Conservation (phyloP, 2,888 invertebrate species). For the Kuschelorhynchus macadamiae region DNA sequence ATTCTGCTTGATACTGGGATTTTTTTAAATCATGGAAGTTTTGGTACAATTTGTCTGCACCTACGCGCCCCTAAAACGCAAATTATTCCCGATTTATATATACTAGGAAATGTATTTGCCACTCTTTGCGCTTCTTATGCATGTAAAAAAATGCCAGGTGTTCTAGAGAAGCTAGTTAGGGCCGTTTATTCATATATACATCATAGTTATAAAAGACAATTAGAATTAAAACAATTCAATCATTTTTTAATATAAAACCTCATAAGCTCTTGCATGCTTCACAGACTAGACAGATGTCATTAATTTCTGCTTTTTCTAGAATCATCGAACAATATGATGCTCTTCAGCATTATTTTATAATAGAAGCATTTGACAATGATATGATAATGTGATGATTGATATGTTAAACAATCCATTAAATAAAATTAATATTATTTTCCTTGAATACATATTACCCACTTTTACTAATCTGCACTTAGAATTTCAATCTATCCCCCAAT, state of each 20-base stretch:
- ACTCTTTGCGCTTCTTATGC: too few relatives aligned
- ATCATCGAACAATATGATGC: constrained; percentile 37
- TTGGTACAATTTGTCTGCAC: too few relatives aligned
- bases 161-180: too few relatives aligned
- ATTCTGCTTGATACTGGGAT: too few relatives aligned
- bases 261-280: constrained; percentile 41
- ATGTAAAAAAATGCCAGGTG: too few relatives aligned
- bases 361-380: constrained; percentile 18
- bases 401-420: constrained; percentile 19
- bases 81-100: too few relatives aligned
- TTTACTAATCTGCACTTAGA: constrained; percentile 29
- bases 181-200: too few relatives aligned
- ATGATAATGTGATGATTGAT: constrained; percentile 2
- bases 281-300: constrained; percentile 40
- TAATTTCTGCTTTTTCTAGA: constrained; percentile 23
- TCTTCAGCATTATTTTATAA: constrained; percentile 15
- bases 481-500: constrained; percentile 25
- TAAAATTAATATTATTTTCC: constrained; percentile 34
- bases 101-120: too few relatives aligned
- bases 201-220: too few relatives aligned
- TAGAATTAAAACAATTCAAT: too few relatives aligned
- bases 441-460: constrained; percentile 27
- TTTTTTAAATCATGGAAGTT: too few relatives aligned
- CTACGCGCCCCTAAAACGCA: too few relatives aligned
- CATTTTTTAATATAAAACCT: constrained; percentile 27